Evolutionary conservation across 2,797 vertebrate genomes (phyloP).

Genomic region (Acanthopagrus latus): DNA sequence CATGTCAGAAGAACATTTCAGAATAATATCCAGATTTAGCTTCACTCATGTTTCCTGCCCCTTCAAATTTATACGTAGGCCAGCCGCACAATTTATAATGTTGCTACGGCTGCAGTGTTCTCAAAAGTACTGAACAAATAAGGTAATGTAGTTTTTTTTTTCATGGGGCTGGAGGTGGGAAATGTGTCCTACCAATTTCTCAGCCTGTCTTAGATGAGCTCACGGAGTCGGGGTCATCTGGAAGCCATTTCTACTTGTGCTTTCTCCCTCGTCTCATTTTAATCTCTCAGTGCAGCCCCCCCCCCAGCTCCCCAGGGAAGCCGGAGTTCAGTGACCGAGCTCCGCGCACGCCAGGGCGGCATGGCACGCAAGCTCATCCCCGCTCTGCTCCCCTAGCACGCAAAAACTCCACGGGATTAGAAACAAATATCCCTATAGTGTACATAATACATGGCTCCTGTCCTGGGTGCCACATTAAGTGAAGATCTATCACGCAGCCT

Average conservation of each 20-base stretch:
- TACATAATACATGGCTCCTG: constrained; percentile 77
- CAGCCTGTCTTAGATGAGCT: constrained; percentile 75
- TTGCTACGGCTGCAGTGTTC: not conserved
- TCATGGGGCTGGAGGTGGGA: constrained; percentile 38
- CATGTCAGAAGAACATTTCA: constrained; percentile 9
- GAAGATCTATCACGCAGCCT: constrained; percentile 65
- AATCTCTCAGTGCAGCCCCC: constrained; percentile 78
- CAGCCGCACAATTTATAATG: too few relatives aligned
- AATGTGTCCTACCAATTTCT: constrained; percentile 63
- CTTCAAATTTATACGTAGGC: not conserved
- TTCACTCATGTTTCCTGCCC: not conserved
- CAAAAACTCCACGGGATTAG: constrained; percentile 68
- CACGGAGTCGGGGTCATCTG: constrained; percentile 85
- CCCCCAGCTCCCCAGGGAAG: constrained; percentile 80
- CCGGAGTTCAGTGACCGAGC: constrained; percentile 82
- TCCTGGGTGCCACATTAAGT: constrained; percentile 60
- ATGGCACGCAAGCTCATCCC: constrained; percentile 86
- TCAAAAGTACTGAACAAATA: constrained; percentile 1
- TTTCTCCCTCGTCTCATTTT: constrained; percentile 84
- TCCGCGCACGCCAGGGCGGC: constrained; percentile 79
- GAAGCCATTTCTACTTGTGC: constrained; percentile 86
- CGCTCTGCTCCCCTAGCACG: constrained; percentile 71
- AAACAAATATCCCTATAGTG: constrained; percentile 68
- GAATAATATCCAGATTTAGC: constrained; percentile 21
- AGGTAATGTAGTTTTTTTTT: not conserved